Percentiles rank a stretch among this genome's conserved stretches.
phyloP scores from a whole-genome alignment of 2,113 vertebrate species.

The Gavia stellata region DNA sequence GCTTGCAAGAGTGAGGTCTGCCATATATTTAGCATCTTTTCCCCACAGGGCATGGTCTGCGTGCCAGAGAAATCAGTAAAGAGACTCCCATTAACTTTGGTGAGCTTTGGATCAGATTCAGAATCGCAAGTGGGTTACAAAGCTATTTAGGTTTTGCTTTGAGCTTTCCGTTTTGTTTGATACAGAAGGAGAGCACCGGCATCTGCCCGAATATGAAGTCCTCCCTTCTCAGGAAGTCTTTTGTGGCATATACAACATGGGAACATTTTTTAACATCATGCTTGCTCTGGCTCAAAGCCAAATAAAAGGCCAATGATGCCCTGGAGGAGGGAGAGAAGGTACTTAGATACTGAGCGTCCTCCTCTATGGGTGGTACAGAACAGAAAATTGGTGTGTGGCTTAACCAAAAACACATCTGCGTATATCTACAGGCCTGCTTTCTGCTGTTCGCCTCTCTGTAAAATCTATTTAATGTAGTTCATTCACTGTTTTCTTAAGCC shows the following conservation, averaged over 20 bases:
- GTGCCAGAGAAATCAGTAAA: not conserved
- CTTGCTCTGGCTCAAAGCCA: not conserved
- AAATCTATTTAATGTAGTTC: not conserved
- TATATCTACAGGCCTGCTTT: not conserved
- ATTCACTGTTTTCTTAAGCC: accelerated
- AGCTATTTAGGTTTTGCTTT: not conserved
- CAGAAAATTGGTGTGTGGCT: not conserved
- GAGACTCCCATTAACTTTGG: not conserved
- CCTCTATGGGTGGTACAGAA: not conserved
- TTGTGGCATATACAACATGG: not conserved
- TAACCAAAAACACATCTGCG: not conserved
- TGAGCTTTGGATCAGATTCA: not conserved
- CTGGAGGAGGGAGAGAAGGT: not conserved
- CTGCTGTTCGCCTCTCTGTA: not conserved
- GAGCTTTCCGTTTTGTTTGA: not conserved
- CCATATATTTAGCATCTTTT: not conserved
- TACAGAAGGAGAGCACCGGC: not conserved
- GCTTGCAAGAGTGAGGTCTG: not conserved
- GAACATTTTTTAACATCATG: not conserved
- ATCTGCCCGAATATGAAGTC: not conserved
- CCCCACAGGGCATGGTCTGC: accelerated
- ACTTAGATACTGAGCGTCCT: accelerated
- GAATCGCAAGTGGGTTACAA: not conserved
- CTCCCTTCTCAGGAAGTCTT: not conserved
- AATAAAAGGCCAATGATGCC: not conserved